These are phyloP conservation scores for Eugnorisma glareosa DNA, from an alignment of 2,888 invertebrate species.

Conservation along the genomic window DNA sequence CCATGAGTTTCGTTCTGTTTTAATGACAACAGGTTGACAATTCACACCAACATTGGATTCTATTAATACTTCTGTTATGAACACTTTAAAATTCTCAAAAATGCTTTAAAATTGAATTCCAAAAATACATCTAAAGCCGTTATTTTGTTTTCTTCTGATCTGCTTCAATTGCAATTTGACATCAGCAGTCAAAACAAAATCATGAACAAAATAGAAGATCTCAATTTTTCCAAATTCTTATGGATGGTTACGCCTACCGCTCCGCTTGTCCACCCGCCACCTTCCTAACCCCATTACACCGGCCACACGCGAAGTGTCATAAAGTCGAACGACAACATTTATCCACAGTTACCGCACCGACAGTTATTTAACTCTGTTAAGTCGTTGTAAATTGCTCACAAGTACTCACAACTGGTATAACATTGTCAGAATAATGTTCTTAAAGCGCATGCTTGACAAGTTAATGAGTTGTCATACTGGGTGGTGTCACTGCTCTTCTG, in stretches of 20 bases:
- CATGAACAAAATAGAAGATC: not conserved
- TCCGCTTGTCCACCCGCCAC: not conserved
- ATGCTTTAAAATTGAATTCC: not conserved
- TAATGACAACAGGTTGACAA: not conserved
- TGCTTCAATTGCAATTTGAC: not conserved
- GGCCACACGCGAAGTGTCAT: slow-evolving; percentile 83
- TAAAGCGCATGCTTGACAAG: slow-evolving; percentile 48
- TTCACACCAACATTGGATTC: not conserved
- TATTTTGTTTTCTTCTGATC: not conserved
- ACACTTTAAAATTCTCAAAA: not conserved
- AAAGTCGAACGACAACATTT: slow-evolving; percentile 85
- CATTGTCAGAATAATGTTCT: slow-evolving; percentile 50
- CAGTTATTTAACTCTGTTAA: slow-evolving; percentile 63
- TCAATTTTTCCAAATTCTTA: not conserved
- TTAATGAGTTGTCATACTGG: slow-evolving; percentile 52
- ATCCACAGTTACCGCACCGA: slow-evolving; percentile 74
- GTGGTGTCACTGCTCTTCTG: slow-evolving; percentile 28
- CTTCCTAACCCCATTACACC: slow-evolving; percentile 64
- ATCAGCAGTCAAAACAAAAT: not conserved
- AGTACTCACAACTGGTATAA: slow-evolving; percentile 52
- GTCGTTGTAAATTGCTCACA: slow-evolving; percentile 61
- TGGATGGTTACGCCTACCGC: not conserved
- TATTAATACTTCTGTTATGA: not conserved
- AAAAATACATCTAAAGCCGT: not conserved
- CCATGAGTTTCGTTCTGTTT: not conserved